phyloP scores from a whole-genome alignment of 2,797 vertebrate genomes.

The Pachyuromys duprasi region DNA sequence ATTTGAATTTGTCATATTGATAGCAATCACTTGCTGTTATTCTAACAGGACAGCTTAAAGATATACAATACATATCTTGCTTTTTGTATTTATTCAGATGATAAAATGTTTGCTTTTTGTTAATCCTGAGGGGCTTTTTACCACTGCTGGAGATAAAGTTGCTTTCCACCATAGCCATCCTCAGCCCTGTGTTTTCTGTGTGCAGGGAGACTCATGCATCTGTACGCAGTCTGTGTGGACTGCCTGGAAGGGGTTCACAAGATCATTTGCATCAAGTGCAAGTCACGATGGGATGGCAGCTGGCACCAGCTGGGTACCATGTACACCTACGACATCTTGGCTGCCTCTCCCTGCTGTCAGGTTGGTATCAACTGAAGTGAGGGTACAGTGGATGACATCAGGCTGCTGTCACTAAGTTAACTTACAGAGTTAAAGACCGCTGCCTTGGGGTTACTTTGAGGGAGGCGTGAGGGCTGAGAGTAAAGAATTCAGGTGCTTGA shows the following conservation, averaged over 20 bases:
- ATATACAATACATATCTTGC: background rate
- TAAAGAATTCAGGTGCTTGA: background rate
- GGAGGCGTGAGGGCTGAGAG: background rate
- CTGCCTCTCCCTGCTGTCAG: slow-evolving; percentile 99
- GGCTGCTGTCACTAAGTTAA: background rate
- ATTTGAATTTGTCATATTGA: background rate
- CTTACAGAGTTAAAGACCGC: background rate
- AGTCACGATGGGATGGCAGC: slow-evolving; percentile 99
- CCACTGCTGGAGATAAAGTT: background rate
- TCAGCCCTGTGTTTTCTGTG: slow-evolving; percentile 84
- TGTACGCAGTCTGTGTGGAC: slow-evolving; percentile 99
- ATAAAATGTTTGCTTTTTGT: slow-evolving; percentile 9
- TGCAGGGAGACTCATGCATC: slow-evolving; percentile 98
- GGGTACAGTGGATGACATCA: background rate
- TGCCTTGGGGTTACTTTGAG: too few species aligned
- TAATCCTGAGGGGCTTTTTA: background rate
- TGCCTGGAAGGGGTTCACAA: slow-evolving; percentile 99
- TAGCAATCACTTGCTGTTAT: background rate
- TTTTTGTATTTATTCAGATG: slow-evolving; percentile 12
- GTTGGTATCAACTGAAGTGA: slow-evolving; percentile 86
- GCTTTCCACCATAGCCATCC: background rate
- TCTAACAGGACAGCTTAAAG: background rate
- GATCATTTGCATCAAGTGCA: slow-evolving; percentile 99
- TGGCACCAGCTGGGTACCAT: slow-evolving; percentile 99
- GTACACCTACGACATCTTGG: slow-evolving; percentile 99